Base-by-base conservation (phyloP, 2,113 vertebrate genomes). In the Melanotaenia duboulayi region DNA sequence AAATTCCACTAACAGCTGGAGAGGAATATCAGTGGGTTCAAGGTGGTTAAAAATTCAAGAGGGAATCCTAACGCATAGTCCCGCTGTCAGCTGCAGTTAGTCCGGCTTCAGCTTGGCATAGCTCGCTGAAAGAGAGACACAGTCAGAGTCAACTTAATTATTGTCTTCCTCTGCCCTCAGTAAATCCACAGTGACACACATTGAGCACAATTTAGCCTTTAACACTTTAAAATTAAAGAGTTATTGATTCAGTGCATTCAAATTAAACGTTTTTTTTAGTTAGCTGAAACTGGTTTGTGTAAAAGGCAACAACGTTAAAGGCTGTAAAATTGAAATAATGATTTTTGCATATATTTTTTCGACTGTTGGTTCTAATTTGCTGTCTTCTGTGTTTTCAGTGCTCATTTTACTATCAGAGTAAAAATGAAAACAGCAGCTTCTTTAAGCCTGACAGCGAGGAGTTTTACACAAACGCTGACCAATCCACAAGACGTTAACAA, bases 41-140 rank as follows among this genome's bases (percentile, higher is more conserved):
- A 89, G 71, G 58, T 39, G 74, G 91, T 87, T 40, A 61, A 84
- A 90, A 88, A 71, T 86, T 90, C 58, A 76, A 23, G 16, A 56
- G 65, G 23, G 3, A 71, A 7, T 86, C 85, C 64, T 94, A 97
- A 93, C 89, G 93, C 95, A 96, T 95, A 73, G 82, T 95, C 92
- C 69, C 84, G 76, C 51, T 46, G 58, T 82, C 39, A 89, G 91
- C 85, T 92, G 39, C 74, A 59, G 80, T 82, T 71, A 77, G 69
- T 85, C 81, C 84, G 50, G 78, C 54, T 61, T 81, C 75, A 84
- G 74, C 78, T 54, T 76, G 54, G 64, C 85, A 87, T 88, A 65
- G 81, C 67, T 85, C 77, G 49, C 77, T 85, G 85, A 71, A 79
- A 83, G 39, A 83, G 54, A 86, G 40, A 78, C 23, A 76, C 16